Base-by-base conservation (phyloP, 2,113 vertebrate species). In the Myotis davidii region DNA sequence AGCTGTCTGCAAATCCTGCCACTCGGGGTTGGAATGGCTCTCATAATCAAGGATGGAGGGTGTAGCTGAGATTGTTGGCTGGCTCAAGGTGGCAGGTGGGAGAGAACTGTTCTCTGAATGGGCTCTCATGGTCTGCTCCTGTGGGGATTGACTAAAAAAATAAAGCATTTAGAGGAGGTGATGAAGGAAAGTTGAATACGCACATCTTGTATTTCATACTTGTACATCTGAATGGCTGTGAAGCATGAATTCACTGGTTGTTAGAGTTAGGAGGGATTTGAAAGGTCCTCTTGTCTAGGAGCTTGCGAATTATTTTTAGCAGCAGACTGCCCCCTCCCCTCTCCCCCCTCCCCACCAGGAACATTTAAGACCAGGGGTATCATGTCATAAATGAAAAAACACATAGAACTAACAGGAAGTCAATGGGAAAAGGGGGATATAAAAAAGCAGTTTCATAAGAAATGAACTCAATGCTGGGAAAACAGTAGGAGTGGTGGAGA, bases 1-100 rank as follows among this genome's bases (percentile, higher is more conserved):
- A 97, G 96, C 96, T 98, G 97, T 97, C 87, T 88, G 94, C 69
- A 92, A 92, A 92, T 85, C 59, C 88, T 95, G 94, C 95, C 97
- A 83, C 78, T 97, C 87, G 61, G 91, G 72, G 37, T 88, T 88
- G 77, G 77, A 95, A 85, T 37, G 85, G 85, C 61, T 92, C 74
- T 79, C 39, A 72, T 76, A 73, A 79, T 96, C 85, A 82, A 70
- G 85, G 61, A 85, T 82, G 52, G 59, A 69, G 32, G 85, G 72
- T 2, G 59, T 29, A 7, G 77, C 73, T 82, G 78, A 76, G 88
- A 83, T 76, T 67, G 85, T 50, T 90, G 94, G 94, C 92, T 29
- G 45, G 85, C 77, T 52, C 0, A 3, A 82, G 73, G 88, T 50
- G 78, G 94, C 97, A 98, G 96, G 97, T 97, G 96, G 90, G 50